Evolutionary conservation across 2,113 vertebrate species (phyloP), one percentile per base, ranked within the genome.

Genomic region (Rhinogobius similis): DNA sequence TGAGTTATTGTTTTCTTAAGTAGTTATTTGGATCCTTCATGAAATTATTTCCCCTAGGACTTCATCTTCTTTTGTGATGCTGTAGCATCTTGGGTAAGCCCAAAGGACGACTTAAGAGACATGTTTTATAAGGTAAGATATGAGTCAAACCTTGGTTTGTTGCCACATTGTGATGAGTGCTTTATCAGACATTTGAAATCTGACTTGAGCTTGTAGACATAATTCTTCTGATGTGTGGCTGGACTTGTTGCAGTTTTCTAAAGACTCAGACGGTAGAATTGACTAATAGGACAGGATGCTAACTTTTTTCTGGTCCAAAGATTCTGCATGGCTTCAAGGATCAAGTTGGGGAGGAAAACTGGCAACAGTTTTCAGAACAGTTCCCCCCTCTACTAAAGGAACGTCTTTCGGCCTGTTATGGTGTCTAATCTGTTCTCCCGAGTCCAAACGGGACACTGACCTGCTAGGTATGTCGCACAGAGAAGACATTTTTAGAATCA

Each of bases 31-130:
- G 38, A 13, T 43, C n/a, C 5, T 38, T 32, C 27, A 11, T 38
- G 29, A 1, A n/a, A 20, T 10, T 59, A 41, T 59, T 32, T 65
- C 81, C 61, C 89, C 13, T 82, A 98, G 96, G 96, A 97, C 83
- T 96, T 98, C 82, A 98, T 98, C 83, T 97, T 98, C 91, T 98
- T 98, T 89, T 98, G 96, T 65, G 96, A 98, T 6, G 95, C 96
- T 46, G 96, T 98, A 84, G 96, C 96, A n/a, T 98, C 96, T 11
- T 97, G 96, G 96, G 94, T 98, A 70, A 97, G 83, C 86, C 96
- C 96, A 0, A 97, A 98, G 75, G 96, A 98, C 7, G 96, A 97
- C 79, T 88, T 98, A 76, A 91, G 96, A 75, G 96, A 97, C 85
- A 96, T 97, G 96, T 97, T 97, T 92, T 97, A 95, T 91, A 98